Evolutionary conservation across 92 coral and sea anemone genomes (phyloP), one percentile per base, ranked within the genome.

Genomic region (Anthopleura xanthogrammica): DNA sequence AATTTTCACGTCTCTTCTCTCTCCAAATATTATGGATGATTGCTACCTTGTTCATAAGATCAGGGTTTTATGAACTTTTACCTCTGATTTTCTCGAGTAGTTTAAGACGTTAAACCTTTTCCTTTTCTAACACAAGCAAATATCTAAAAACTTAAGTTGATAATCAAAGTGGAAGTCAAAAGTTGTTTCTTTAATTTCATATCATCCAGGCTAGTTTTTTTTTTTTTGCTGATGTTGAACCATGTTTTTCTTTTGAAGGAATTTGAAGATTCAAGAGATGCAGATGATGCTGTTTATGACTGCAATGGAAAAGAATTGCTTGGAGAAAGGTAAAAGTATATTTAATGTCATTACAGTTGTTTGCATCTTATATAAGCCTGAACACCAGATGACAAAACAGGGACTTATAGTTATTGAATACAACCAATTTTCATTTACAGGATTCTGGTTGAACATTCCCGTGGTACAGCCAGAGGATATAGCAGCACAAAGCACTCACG

Each of bases 261-360:
- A 76, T 95, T 95, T 87, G 98, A 95, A 23, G 98, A 95, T 77
- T 72, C 90, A 0, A 87, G 93, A 52, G 98, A 95, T 88, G 98
- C 98, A 41, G 95, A 92, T 50, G 98, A 95, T 85, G 98, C 98
- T 11, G 98, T 95, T 14, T 91, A 89, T 70, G 98, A 95, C 50
- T 93, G 95, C 78, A 93, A 95, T 83, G 95, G 97, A 23, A 93
- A 93, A 58, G 98, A 95, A 17, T 73, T 95, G 84, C 86, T 93
- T 79, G 98, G 98, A 58, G 98, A 95, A 80, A 94, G 98, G 98
- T 95, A 41, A 23, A 41, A 29, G 11, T 62, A 62, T 54, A 12
- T 6, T 50, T 50, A 5, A 50, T 50, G 58, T 54, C 2, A 54
- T 14, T 14, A 54, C 58, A 54, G 58, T 11, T 29, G 36, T 29